Percentiles rank a stretch among this genome's conserved stretches.
These are phyloP conservation scores for Hyposmocoma kahamanoa DNA, from an alignment of 1,140 invertebrate genomes.

Conservation along the genomic window DNA sequence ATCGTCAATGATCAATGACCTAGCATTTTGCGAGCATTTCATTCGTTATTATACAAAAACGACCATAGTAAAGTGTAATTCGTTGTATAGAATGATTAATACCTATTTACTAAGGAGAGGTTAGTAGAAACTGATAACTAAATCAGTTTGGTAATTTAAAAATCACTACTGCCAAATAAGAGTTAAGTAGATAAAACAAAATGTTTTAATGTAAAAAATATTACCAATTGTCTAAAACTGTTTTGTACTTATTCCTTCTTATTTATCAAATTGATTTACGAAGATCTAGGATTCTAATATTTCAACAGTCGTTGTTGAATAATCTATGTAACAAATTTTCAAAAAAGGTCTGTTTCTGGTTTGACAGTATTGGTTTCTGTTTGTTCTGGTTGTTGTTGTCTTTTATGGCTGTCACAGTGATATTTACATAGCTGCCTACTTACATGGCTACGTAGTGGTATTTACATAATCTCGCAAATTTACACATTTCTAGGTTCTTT, in stretches of 20 bases:
- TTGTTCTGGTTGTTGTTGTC: too few species aligned
- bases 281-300: too few species aligned
- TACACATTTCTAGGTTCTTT: too few species aligned
- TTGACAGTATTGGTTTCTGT: too few species aligned
- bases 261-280: background rate
- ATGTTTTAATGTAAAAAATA: constrained; percentile 62
- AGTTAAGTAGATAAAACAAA: constrained; percentile 56
- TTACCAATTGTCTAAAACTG: constrained; percentile 35
- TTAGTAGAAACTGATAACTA: constrained; percentile 42
- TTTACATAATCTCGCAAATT: too few species aligned
- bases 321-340: too few species aligned
- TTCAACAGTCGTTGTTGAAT: too few species aligned
- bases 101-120: constrained; percentile 49
- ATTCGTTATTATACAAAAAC: constrained; percentile 38
- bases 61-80: constrained; percentile 56
- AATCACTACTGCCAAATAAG: constrained; percentile 60
- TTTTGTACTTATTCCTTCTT: constrained; percentile 1
- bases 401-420: too few species aligned
- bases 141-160: constrained; percentile 42
- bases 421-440: too few species aligned
- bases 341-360: too few species aligned
- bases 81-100: constrained; percentile 48
- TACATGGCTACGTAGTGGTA: too few species aligned
- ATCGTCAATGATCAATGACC: constrained; percentile 32
- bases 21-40: constrained; percentile 36